These are phyloP conservation scores for Olivierus martensii DNA, from an alignment of 1,140 invertebrate species.

Conservation along the genomic window DNA sequence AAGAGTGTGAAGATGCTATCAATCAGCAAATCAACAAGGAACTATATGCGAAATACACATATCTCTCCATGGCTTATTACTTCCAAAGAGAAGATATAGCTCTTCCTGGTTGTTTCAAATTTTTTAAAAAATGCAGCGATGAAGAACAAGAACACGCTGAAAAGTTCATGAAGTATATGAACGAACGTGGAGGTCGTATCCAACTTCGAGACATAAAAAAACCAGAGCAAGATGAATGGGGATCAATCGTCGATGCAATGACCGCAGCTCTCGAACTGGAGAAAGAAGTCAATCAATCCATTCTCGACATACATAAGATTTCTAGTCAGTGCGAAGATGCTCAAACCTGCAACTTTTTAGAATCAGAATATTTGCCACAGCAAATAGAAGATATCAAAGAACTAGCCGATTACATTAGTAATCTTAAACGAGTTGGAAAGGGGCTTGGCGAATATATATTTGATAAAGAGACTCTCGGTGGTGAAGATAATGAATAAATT, in stretches of 20 bases:
- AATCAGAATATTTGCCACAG: slow-evolving; percentile 52
- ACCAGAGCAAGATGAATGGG: slow-evolving; percentile 41
- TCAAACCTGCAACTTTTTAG: slow-evolving; percentile 41
- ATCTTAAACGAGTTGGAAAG: slow-evolving; percentile 51
- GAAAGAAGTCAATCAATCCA: slow-evolving; percentile 41
- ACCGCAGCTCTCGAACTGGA: slow-evolving; percentile 41
- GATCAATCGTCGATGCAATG: slow-evolving; percentile 39
- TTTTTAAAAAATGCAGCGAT: slow-evolving; percentile 39
- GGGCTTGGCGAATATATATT: slow-evolving; percentile 59
- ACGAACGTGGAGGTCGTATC: slow-evolving; percentile 36
- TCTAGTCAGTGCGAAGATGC: slow-evolving; percentile 29
- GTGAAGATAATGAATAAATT: no score
- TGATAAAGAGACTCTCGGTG: slow-evolving; percentile 39
- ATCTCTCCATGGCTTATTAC: slow-evolving; percentile 54
- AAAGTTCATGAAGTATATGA: slow-evolving; percentile 48
- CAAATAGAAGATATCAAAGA: slow-evolving; percentile 63
- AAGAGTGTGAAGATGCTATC: slow-evolving; percentile 53
- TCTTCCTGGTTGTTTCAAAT: slow-evolving; percentile 41
- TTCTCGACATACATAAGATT: slow-evolving; percentile 35
- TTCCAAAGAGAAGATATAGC: slow-evolving; percentile 51
- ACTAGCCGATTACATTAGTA: slow-evolving; percentile 51
- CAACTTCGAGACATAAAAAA: slow-evolving; percentile 27
- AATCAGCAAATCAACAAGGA: slow-evolving; percentile 80
- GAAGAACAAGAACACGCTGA: slow-evolving; percentile 48
- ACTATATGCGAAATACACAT: slow-evolving; percentile 62